A percentile compares a stretch with the other conserved stretches of the same genome.
phyloP scores from a whole-genome alignment of 2,888 invertebrate species.

The Galeopsomyia nigrocyanea region DNA sequence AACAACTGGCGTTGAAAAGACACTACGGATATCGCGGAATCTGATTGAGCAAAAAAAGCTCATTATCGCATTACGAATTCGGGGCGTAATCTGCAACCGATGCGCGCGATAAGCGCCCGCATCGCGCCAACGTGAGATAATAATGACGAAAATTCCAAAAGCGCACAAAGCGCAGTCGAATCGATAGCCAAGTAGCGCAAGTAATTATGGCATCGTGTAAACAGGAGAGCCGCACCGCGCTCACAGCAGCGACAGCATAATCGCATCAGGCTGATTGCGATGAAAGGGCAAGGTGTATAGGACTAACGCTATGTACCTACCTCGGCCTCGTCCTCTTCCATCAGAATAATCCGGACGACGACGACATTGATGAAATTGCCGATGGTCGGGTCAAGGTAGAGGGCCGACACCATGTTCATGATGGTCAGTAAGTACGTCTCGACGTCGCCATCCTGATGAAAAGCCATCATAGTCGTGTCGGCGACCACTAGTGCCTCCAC shows the following conservation, averaged over 20 bases:
- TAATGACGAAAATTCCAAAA: too few relatives aligned
- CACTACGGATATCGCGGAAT: too few relatives aligned
- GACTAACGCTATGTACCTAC: conserved; percentile 58
- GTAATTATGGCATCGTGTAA: too few relatives aligned
- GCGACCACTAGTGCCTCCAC: conserved; percentile 91
- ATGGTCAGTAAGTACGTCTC: conserved; percentile 90
- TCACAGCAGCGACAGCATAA: conserved; percentile 19
- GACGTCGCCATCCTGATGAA: conserved; percentile 84
- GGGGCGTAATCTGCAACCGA: too few relatives aligned
- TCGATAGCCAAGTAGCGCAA: too few relatives aligned
- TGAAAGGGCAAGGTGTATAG: not conserved
- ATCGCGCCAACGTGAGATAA: too few relatives aligned
- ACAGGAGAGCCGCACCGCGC: too few relatives aligned
- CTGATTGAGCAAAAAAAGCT: too few relatives aligned
- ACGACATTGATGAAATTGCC: conserved; percentile 92
- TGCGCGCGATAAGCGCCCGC: too few relatives aligned
- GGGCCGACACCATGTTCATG: conserved; percentile 91
- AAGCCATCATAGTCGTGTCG: conserved; percentile 88
- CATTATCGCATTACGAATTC: too few relatives aligned
- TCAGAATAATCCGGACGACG: conserved; percentile 86
- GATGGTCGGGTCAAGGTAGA: conserved; percentile 90
- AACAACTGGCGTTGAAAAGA: too few relatives aligned
- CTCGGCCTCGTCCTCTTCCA: conserved; percentile 76
- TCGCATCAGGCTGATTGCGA: conserved; percentile 33
- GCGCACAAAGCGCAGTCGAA: too few relatives aligned